Evolutionary conservation across 2,113 vertebrate species (phyloP).

Genomic region (Tyrannus savana): DNA sequence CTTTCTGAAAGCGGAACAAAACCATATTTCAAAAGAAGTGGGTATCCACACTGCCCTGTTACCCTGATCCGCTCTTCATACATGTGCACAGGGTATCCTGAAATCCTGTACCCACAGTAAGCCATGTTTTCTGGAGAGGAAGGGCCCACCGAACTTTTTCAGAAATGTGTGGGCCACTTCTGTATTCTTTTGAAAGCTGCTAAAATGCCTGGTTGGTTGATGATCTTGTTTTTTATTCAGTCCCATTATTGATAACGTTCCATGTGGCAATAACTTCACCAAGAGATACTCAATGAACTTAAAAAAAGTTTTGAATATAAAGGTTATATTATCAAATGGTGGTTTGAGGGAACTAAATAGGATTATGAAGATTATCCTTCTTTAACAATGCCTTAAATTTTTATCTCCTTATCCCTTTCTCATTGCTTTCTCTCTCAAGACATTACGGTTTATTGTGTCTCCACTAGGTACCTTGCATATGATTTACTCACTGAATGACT

Average conservation of each 20-base stretch:
- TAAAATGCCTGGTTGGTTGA: not conserved
- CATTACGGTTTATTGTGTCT: constrained; percentile 87
- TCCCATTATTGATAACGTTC: constrained; percentile 41
- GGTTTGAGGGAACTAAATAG: constrained; percentile 75
- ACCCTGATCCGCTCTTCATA: not conserved
- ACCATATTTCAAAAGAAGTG: no score
- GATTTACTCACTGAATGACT: constrained; percentile 79
- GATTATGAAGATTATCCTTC: constrained; percentile 80
- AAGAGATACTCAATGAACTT: constrained; percentile 63
- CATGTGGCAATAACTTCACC: constrained; percentile 7
- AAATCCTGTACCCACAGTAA: not conserved
- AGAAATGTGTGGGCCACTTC: not conserved
- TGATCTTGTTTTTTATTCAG: constrained; percentile 28
- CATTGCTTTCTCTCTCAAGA: constrained; percentile 81
- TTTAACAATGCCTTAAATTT: constrained; percentile 81
- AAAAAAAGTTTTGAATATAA: constrained; percentile 67
- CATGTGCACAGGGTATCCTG: not conserved
- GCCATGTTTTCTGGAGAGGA: not conserved
- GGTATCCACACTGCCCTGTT: not conserved
- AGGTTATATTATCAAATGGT: constrained; percentile 72
- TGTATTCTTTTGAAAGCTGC: not conserved
- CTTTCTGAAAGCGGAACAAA: not conserved
- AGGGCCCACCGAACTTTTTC: not conserved
- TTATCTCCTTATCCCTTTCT: constrained; percentile 78
- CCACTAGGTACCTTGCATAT: constrained; percentile 77